Percentiles rank a stretch among this genome's conserved stretches.
Conservation (phyloP, 2,113 vertebrate species). For the Montifringilla adamsi region DNA sequence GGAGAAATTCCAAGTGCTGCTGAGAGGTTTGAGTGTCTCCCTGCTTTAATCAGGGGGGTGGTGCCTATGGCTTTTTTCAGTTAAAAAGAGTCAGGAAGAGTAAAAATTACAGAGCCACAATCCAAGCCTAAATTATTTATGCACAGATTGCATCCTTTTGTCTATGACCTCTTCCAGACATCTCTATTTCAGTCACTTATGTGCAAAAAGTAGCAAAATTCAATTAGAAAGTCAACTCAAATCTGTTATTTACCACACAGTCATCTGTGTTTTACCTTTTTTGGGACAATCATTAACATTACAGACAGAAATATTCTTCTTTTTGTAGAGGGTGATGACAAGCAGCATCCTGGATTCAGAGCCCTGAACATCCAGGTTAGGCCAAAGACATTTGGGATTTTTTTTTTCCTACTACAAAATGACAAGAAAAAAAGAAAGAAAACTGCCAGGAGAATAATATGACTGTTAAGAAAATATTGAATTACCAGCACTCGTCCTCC, state of each 20-base stretch:
- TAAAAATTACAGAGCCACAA: not conserved
- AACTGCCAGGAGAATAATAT: not conserved
- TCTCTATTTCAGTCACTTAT: not conserved
- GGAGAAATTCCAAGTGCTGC: not conserved
- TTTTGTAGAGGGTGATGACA: not conserved
- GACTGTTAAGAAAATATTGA: not conserved
- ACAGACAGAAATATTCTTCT: not conserved
- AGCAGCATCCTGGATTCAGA: not conserved
- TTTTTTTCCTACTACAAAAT: not conserved
- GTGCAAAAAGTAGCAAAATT: not conserved
- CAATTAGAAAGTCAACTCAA: not conserved
- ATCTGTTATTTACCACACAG: not conserved
- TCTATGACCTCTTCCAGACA: not conserved
- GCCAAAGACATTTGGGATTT: not conserved
- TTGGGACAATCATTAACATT: not conserved
- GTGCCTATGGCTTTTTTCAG: not conserved
- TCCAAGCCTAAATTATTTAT: not conserved
- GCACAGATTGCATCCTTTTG: not conserved
- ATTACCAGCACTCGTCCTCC: constrained; percentile 88
- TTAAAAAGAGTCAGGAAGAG: not conserved
- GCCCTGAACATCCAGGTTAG: not conserved
- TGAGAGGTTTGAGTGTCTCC: not conserved
- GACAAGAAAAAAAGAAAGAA: not conserved
- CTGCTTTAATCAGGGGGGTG: not conserved
- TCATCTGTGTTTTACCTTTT: not conserved